Percentiles rank a stretch among this genome's conserved stretches.
Evolutionary conservation across 37 sponge, comb jelly and placozoan genomes (phyloP).

Genomic region (Chondrosia reniformis): DNA sequence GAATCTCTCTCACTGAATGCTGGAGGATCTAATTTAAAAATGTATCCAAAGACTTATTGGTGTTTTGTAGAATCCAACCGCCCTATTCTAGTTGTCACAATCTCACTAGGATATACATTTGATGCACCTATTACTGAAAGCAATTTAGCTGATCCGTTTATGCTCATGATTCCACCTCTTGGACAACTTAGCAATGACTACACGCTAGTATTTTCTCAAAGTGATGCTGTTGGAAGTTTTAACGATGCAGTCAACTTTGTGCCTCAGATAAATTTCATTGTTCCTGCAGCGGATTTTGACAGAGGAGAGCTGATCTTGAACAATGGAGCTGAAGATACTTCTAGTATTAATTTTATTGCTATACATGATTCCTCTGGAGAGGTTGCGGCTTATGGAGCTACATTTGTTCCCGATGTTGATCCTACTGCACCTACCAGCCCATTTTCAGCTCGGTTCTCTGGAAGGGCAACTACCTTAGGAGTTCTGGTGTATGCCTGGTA

Average conservation of each 20-base stretch:
- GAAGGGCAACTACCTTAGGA: too few species aligned
- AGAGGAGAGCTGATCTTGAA: neutral
- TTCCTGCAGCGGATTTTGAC: neutral
- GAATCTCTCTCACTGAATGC: neutral
- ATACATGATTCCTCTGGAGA: too few species aligned
- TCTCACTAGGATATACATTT: slow-evolving; percentile 7
- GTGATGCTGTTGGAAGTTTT: neutral
- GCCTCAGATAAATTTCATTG: neutral
- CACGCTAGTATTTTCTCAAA: neutral
- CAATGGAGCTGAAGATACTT: neutral
- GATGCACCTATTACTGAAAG: slow-evolving; percentile 22
- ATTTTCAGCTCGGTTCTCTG: too few species aligned
- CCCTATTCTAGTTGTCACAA: slow-evolving; percentile 43
- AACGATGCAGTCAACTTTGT: neutral
- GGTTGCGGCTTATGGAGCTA: too few species aligned
- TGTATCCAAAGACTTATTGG: neutral
- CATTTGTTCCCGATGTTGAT: too few species aligned
- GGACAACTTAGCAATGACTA: neutral
- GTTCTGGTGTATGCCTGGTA: too few species aligned
- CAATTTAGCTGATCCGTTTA: slow-evolving; percentile 9
- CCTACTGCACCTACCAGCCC: too few species aligned
- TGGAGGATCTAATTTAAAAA: neutral
- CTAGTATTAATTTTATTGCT: too few species aligned
- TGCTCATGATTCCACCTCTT: neutral
- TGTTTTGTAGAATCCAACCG: slow-evolving; percentile 23